Evolutionary conservation across 2,888 invertebrate genomes (phyloP), one percentile per base, ranked within the genome.

Genomic region (Cyclophora punctaria): DNA sequence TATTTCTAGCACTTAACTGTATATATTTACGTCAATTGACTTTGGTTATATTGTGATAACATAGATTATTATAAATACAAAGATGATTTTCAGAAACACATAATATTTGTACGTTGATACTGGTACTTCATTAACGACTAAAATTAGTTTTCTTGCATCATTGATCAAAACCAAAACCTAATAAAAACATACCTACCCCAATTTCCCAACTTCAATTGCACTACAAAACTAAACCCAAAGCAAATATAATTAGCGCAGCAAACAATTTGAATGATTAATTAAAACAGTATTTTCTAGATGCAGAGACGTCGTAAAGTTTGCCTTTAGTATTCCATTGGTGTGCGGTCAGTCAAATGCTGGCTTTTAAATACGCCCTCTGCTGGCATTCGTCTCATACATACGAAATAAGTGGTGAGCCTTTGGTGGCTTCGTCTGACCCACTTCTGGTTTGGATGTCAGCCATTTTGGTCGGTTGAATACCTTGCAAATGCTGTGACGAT

Each of bases 331-430:
- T 79, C 79, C 60, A 65, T 49, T 51, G 58, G 58, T 55, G 67
- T 63, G 65, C 68, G 72, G 83, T 77, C 80, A 78, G 75, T 76
- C 75, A 75, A 78, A 81, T 71, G 75, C 71, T 63, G 69, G 66
- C 73, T 78, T 80, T 80, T 80, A 83, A 81, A 83, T 79, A 79
- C 75, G 71, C 62, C 66, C 67, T 66, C 73, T 62, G 63, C 71
- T 66, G 66, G 66, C 71, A 69, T 66, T 62, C 75, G 75, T 77
- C 75, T 79, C 80, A 81, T 83, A 83, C 83, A 83, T 83, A 82
- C 81, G 64, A 71, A 81, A 80, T 78, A 75, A 75, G 79, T 69
- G 69, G 64, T 58, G 60, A 55, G 63, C 66, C 55, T 60, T 48
- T 53, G 56, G 54, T 48, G 59, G 53, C 58, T 53, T 57, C 57